Percentiles rank a stretch among this genome's conserved stretches.
These are phyloP conservation scores for Callinectes sapidus DNA, from an alignment of 2,888 invertebrate genomes.

Conservation along the genomic window DNA sequence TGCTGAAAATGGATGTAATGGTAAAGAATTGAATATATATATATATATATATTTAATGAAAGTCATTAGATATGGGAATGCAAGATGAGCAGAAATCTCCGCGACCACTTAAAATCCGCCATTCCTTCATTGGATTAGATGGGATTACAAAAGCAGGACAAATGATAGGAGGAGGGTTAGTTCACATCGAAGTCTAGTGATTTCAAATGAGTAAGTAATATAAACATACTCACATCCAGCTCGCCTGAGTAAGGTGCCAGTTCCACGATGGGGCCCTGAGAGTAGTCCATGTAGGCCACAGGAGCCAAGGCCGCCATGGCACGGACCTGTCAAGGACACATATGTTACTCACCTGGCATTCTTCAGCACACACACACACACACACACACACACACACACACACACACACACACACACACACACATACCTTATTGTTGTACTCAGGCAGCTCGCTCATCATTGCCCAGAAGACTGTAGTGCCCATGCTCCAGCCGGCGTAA, in stretches of 20 bases:
- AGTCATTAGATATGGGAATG: background rate
- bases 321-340: conserved; percentile 66
- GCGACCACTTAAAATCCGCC: background rate
- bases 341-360: background rate
- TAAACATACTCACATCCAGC: conserved; percentile 77
- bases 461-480: conserved; percentile 74
- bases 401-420: conserved; percentile 43
- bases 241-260: conserved; percentile 82
- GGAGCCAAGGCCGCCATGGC: conserved; percentile 75
- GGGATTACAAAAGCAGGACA: background rate
- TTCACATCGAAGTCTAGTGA: background rate
- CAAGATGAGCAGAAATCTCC: background rate
- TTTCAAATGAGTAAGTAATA: background rate
- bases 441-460: conserved; percentile 74
- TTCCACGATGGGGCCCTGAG: conserved; percentile 82
- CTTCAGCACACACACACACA: conserved; percentile 3
- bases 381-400: conserved; percentile 27
- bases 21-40: too few species aligned
- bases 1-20: too few species aligned
- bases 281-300: conserved; percentile 82
- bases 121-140: background rate
- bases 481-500: conserved; percentile 95
- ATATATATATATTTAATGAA: background rate
- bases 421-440: conserved; percentile 74
- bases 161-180: background rate